phyloP scores from a whole-genome alignment of 2,113 vertebrate species.

The Nesoenas mayeri region DNA sequence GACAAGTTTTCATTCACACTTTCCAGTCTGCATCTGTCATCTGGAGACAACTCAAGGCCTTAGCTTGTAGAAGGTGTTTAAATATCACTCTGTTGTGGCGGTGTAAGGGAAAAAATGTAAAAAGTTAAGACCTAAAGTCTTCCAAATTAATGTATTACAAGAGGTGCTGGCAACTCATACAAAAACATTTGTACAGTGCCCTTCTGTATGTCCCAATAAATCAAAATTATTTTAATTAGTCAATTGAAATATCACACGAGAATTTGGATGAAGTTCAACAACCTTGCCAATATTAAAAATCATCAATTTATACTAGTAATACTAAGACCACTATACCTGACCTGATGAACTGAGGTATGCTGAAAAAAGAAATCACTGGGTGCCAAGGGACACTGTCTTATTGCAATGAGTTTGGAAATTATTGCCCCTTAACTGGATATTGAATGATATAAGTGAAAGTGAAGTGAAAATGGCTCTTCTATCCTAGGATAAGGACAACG shows the following conservation, averaged over 20 bases:
- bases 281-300: neutral
- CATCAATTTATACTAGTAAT: neutral
- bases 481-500: neutral
- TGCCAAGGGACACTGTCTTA: neutral
- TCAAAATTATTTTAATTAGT: neutral
- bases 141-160: neutral
- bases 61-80: constrained; percentile 86
- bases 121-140: neutral
- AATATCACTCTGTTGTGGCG: constrained; percentile 86
- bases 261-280: neutral
- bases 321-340: neutral
- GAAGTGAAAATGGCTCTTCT: neutral
- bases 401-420: neutral
- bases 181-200: neutral
- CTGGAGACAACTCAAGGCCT: constrained; percentile 84
- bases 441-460: neutral
- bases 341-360: neutral
- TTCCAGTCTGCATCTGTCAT: constrained; percentile 87
- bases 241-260: neutral
- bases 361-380: neutral
- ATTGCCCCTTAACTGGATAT: neutral
- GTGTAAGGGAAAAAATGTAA: constrained; percentile 38
- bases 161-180: neutral
- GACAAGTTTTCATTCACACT: constrained; percentile 88
- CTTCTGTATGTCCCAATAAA: neutral